phyloP scores from a whole-genome alignment of 1,140 invertebrate species.

The Hyphantria cunea region DNA sequence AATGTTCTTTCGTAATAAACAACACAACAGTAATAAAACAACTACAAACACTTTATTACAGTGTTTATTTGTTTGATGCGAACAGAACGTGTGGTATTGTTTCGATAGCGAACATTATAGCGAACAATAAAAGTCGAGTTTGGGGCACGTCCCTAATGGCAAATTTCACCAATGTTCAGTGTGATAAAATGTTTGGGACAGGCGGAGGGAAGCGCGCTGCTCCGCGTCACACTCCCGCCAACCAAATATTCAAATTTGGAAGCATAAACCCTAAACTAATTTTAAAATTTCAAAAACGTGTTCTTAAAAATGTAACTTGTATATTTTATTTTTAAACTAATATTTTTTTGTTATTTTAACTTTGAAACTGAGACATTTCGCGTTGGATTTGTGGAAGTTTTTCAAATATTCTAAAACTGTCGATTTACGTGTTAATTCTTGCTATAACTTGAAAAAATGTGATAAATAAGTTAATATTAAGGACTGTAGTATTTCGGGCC shows the following conservation, averaged over 20 bases:
- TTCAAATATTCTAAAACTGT: constrained; percentile 10
- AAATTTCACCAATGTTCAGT: constrained; percentile 66
- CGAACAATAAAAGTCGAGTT: constrained; percentile 44
- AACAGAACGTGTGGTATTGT: constrained; percentile 23
- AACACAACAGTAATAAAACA: constrained; percentile 13
- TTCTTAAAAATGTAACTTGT: constrained; percentile 4
- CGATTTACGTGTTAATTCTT: constrained; percentile 13
- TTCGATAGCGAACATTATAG: constrained; percentile 44
- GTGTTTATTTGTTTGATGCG: constrained; percentile 28
- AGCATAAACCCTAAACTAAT: constrained; percentile 34
- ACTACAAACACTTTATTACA: constrained; percentile 19
- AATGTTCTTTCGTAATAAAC: constrained; percentile 14
- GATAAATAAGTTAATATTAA: constrained; percentile 7
- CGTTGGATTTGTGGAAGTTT: constrained; percentile 17
- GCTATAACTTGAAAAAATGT: constrained; percentile 4
- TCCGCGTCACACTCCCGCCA: constrained; percentile 53
- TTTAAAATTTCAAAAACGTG: constrained; percentile 24
- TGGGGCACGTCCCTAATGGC: constrained; percentile 51
- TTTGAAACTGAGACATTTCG: constrained; percentile 5
- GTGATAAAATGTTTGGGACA: constrained; percentile 67
- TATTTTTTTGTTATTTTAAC: constrained; percentile 3
- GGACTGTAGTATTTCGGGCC: constrained; percentile 8
- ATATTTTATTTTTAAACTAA: not conserved
- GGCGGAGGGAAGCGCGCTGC: constrained; percentile 53
- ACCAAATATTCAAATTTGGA: constrained; percentile 60